These are phyloP conservation scores for Ctenopoma multispine DNA, from an alignment of 2,797 vertebrate genomes.

Conservation along the genomic window DNA sequence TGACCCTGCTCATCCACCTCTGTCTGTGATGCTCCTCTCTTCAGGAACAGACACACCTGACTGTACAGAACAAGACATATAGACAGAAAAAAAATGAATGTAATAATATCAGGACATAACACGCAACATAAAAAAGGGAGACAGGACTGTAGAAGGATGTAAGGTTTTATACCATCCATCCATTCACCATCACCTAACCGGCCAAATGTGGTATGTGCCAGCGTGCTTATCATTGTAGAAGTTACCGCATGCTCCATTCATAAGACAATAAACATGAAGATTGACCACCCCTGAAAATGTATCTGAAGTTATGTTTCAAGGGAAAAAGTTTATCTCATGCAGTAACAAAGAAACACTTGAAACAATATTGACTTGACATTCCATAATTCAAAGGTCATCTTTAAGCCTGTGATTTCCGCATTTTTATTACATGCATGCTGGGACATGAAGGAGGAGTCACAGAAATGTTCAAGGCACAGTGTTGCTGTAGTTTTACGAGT, in stretches of 20 bases:
- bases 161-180: too few species aligned
- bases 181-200: too few species aligned
- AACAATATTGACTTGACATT: too few species aligned
- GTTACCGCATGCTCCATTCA: too few species aligned
- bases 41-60: constrained; percentile 97
- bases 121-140: too few species aligned
- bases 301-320: background rate
- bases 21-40: constrained; percentile 93
- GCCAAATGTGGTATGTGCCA: too few species aligned
- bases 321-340: background rate
- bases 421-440: background rate
- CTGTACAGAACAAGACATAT: constrained; percentile 72
- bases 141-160: background rate
- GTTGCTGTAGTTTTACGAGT: too few species aligned
- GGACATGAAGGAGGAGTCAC: background rate
- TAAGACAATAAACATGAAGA: too few species aligned
- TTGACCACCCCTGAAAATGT: background rate
- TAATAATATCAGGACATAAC: too few species aligned
- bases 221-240: too few species aligned
- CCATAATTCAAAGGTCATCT: background rate
- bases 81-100: background rate
- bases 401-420: background rate
- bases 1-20: constrained; percentile 92
- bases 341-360: background rate
- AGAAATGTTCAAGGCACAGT: too few species aligned